phyloP scores from a whole-genome alignment of 2,113 vertebrate genomes.

The Leiothrix lutea region DNA sequence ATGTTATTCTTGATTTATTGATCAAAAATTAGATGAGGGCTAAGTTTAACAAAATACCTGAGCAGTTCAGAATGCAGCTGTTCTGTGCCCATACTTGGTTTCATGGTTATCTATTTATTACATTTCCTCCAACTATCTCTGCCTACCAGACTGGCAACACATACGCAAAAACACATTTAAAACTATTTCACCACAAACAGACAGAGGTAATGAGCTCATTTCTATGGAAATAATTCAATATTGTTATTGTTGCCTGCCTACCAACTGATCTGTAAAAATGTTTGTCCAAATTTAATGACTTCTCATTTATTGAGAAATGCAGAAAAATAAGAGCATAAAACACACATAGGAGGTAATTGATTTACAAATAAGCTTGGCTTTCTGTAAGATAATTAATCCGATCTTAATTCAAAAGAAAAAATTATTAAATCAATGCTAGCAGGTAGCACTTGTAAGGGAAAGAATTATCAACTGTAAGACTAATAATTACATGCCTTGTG shows the following conservation, averaged over 20 bases:
- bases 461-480: not conserved
- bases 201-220: slow-evolving; percentile 32
- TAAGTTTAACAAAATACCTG: not conserved
- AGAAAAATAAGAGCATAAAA: not conserved
- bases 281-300: slow-evolving; percentile 16
- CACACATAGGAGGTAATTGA: not conserved
- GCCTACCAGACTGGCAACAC: not conserved
- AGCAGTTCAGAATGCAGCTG: not conserved
- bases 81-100: not conserved
- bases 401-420: not conserved
- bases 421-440: not conserved
- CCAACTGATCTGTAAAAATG: slow-evolving; percentile 14
- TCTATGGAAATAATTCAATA: slow-evolving; percentile 35
- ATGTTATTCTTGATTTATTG: not conserved
- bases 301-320: slow-evolving; percentile 18
- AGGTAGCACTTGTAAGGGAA: not conserved
- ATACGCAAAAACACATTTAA: not conserved
- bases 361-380: not conserved
- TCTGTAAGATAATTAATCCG: not conserved
- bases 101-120: not conserved
- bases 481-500: slow-evolving; percentile 7
- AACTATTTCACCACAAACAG: slow-evolving; percentile 1
- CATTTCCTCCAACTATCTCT: not conserved
- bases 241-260: not conserved
- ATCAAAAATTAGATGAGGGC: not conserved